These are phyloP conservation scores for Apodemia zela DNA, from an alignment of 2,888 invertebrate species.

Conservation along the genomic window DNA sequence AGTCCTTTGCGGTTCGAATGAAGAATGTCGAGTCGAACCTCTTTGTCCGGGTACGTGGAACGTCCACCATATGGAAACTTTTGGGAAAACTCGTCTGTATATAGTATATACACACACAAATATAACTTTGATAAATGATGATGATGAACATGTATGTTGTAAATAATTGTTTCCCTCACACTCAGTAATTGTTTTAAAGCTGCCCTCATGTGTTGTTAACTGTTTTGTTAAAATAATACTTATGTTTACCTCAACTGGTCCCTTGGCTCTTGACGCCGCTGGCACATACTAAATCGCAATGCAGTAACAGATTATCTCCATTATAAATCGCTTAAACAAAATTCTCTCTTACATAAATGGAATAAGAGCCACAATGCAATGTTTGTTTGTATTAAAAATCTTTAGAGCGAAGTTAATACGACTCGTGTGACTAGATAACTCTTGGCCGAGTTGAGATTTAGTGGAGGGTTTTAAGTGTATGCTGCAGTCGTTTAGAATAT, in stretches of 20 bases:
- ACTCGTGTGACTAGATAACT: conserved; percentile 8
- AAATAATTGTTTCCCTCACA: background rate
- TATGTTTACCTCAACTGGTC: conserved; percentile 29
- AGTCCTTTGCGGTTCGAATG: too few relatives aligned
- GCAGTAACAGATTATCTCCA: conserved; percentile 19
- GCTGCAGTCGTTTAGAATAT: background rate
- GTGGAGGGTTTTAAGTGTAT: background rate
- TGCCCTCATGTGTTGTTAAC: conserved; percentile 27
- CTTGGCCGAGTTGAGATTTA: conserved; percentile 1
- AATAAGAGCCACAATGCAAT: background rate
- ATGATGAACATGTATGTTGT: background rate
- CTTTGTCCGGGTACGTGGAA: too few relatives aligned
- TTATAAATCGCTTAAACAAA: background rate
- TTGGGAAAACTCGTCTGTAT: too few relatives aligned
- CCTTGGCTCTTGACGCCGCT: conserved; percentile 29
- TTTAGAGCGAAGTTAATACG: conserved; percentile 4
- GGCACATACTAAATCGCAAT: conserved; percentile 22
- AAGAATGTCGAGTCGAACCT: too few relatives aligned
- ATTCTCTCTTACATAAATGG: background rate
- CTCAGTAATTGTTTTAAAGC: conserved; percentile 3
- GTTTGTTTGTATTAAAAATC: background rate
- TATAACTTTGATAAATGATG: background rate
- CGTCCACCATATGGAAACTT: too few relatives aligned
- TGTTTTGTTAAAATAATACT: conserved; percentile 28
- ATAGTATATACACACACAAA: too few relatives aligned